Evolutionary conservation across 2,113 vertebrate genomes (phyloP), one percentile per base, ranked within the genome.

Genomic region (Gymnocephalus cernua): DNA sequence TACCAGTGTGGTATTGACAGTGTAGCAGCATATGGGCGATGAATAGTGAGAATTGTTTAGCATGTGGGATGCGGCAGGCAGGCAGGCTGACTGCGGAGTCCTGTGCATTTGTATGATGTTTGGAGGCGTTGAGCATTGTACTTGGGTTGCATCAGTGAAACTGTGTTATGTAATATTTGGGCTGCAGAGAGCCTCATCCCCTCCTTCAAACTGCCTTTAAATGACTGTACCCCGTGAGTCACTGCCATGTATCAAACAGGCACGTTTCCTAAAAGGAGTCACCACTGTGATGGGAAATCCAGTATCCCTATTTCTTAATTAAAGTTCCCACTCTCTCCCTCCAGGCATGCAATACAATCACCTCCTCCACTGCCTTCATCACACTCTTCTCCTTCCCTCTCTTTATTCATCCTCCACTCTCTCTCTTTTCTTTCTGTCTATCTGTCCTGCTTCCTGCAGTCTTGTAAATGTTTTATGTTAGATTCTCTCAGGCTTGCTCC

Each of bases 271-370:
- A 82, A 90, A 89, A 85, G 70, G 80, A 92, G 81, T 82, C 74
- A 80, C 80, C 63, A 70, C 74, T 44, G 48, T 88, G 74, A 88
- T 21, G 58, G 89, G 86, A 89, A 92, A 87, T 88, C 84, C 86
- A 86, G 84, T 82, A 74, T 77, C 82, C 68, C 83, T 73, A 82
- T 85, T 89, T 93, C 86, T 91, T 90, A 91, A 92, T 92, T 90
- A 88, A 93, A 89, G 82, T 92, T 91, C 75, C 88, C 56, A 76
- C 73, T 86, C 87, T 85, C 47, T 85, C 79, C 84, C 91, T 89
- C 67, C 83, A 87, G 89, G 86, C 87, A 67, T 86, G 79, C n/a
- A 47, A 91, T 91, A 85, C 81, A 86, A 92, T 94, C 87, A 79
- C 83, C 88, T 84, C 87, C 79, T 86, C 85, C 84, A 65, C 61